Conservation (phyloP, 2,888 invertebrate genomes). For the Conchocele bisecta region DNA sequence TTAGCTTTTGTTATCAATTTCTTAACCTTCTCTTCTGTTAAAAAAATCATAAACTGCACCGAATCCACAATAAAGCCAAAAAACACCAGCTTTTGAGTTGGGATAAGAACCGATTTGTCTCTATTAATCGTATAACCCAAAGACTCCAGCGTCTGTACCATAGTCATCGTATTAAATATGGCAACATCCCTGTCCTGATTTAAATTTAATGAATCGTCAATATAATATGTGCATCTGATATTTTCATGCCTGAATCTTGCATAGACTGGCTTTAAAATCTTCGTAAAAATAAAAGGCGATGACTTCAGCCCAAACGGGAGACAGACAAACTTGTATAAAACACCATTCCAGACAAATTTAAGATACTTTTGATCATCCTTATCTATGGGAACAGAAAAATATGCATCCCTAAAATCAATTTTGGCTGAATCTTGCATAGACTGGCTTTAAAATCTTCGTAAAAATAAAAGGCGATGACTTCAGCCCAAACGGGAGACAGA, state of each 20-base stretch:
- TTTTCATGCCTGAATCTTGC: slow-evolving; percentile 24
- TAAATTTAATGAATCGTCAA: slow-evolving; percentile 57
- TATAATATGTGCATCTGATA: slow-evolving; percentile 43
- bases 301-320: slow-evolving; percentile 29
- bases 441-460: too few species aligned
- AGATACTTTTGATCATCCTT: too few species aligned
- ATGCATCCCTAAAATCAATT: too few species aligned
- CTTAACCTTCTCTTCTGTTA: slow-evolving; percentile 33
- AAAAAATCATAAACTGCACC: slow-evolving; percentile 32
- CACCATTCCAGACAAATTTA: too few species aligned
- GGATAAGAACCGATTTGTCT: slow-evolving; percentile 31
- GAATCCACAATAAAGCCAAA: slow-evolving; percentile 39
- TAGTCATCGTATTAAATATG: slow-evolving; percentile 4
- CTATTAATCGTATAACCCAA: slow-evolving; percentile 43
- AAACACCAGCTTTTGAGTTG: slow-evolving; percentile 32
- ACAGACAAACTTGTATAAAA: slow-evolving; percentile 24
- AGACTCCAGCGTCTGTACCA: slow-evolving; percentile 28
- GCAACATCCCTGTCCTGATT: slow-evolving; percentile 17
- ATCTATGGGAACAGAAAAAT: too few species aligned
- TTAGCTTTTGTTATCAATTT: slow-evolving; percentile 24
- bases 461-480: too few species aligned
- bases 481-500: too few species aligned
- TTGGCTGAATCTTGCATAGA: too few species aligned
- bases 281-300: too few species aligned
- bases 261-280: too few species aligned